Percentiles rank a stretch among this genome's conserved stretches.
Evolutionary conservation across 2,888 invertebrate genomes (phyloP).

Genomic region (Dromius quadrimaculatus): DNA sequence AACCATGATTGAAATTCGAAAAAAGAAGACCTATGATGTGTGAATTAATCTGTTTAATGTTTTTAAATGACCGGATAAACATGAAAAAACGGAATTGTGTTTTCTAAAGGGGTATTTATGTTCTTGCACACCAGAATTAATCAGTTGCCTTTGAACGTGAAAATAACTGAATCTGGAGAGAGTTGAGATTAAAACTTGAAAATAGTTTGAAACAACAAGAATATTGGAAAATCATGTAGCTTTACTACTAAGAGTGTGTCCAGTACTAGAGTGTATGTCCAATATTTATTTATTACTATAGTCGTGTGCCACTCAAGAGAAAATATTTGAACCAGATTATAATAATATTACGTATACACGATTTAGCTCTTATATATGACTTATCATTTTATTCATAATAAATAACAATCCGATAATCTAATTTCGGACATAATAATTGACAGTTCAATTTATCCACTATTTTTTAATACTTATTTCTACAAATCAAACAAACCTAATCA

Average conservation of each 20-base stretch:
- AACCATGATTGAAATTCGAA: conserved; percentile 24
- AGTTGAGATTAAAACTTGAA: not conserved
- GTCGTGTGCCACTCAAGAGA: too few species aligned
- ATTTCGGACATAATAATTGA: too few species aligned
- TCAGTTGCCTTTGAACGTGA: not conserved
- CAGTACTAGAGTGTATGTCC: not conserved
- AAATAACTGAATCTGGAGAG: conserved; percentile 17
- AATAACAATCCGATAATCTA: too few species aligned
- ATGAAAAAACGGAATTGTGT: conserved; percentile 23
- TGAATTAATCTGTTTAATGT: conserved; percentile 25
- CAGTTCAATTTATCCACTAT: too few species aligned
- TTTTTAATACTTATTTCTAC: too few species aligned
- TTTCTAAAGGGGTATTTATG: conserved; percentile 3
- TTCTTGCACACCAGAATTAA: not conserved
- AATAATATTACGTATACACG: too few species aligned
- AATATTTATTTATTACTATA: not conserved
- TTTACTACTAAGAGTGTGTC: not conserved
- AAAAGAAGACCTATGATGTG: conserved; percentile 18
- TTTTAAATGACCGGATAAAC: conserved; percentile 16
- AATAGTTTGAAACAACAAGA: not conserved
- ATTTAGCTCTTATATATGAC: too few species aligned
- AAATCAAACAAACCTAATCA: too few species aligned
- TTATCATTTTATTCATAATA: too few species aligned
- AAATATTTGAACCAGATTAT: too few species aligned
- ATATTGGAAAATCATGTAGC: not conserved